Base-by-base conservation (phyloP, 2,113 vertebrate genomes). In the Etia nguti region DNA sequence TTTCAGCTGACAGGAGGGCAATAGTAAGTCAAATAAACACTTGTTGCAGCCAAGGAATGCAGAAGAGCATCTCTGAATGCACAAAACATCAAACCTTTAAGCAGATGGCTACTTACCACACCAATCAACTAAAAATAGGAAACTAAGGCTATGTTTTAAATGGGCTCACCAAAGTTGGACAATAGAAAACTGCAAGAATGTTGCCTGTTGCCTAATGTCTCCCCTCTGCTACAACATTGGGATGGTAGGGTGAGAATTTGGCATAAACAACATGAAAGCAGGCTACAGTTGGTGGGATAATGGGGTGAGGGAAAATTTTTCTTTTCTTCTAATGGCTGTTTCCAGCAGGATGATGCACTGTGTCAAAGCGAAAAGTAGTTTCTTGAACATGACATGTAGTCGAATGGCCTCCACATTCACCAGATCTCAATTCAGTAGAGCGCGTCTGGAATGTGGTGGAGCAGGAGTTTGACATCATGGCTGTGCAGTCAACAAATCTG, bases 351-450 rank as follows among this genome's bases (percentile, higher is more conserved):
- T 26, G 15, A 46, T 26, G 20, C 5, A 73, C 22, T 16, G 38
- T 73, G 38, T 46, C 13, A 73, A 10, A 73, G 38, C 5, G 0
- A 5, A 29, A 73, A 48, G 41, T 73, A 9, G 68, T 73, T 48
- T 73, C 68, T 73, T 73, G 68, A 73, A 73, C 68, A 73, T 73
- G 1, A 48, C 68, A 26, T 73, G 68, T 26, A 46, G 41, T 73
- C 22, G 0, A 0, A 11, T 73, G 0, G 22, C 68, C 4, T 73
- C 68, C 22, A 18, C 15, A 29, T 46, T 73, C 68, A 29, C 68
- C 68, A 73, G 41, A 48, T 48, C 68, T 48, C 22, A 48, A 70
- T 70, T 12, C n/a, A 73, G 4, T 0, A 2, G 2, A 65, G 60
- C 20, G n/a, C 4, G 6, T 48, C 15, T 73, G 68, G 15, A 73